Conservation (phyloP, 2,888 invertebrate genomes). For the Neoitamus cyanurus region DNA sequence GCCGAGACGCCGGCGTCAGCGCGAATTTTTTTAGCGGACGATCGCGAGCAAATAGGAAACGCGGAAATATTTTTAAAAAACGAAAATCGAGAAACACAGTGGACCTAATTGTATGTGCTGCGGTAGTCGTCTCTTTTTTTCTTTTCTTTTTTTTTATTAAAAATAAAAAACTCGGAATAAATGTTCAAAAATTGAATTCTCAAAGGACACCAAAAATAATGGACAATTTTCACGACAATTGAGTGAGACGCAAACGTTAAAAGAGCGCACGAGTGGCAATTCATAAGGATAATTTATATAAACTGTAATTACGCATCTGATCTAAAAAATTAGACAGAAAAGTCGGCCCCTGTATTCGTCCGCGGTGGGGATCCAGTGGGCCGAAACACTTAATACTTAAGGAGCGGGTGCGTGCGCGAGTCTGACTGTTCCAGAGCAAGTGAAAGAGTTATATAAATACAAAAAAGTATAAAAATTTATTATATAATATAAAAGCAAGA, state of each 20-base stretch:
- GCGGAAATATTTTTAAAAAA: background rate
- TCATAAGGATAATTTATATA: slow-evolving; percentile 23
- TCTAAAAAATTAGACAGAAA: slow-evolving; percentile 18
- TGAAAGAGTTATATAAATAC: slow-evolving; percentile 39
- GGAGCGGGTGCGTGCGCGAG: slow-evolving; percentile 8
- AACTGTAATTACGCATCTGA: slow-evolving; percentile 32
- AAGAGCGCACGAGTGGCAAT: slow-evolving; percentile 40
- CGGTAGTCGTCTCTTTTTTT: background rate
- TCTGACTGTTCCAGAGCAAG: slow-evolving; percentile 21
- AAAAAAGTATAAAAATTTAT: slow-evolving; percentile 38
- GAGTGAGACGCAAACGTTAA: slow-evolving; percentile 39
- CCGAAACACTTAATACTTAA: slow-evolving; percentile 20
- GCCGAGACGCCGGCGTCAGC: background rate
- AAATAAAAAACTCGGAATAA: slow-evolving; percentile 1
- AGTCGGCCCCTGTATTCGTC: background rate
- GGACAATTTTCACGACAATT: slow-evolving; percentile 31
- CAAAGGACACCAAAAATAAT: slow-evolving; percentile 28
- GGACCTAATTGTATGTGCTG: slow-evolving; percentile 15
- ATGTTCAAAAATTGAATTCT: slow-evolving; percentile 9
- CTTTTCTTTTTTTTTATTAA: background rate
- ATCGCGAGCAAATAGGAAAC: background rate
- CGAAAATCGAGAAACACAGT: background rate
- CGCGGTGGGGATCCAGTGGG: background rate
- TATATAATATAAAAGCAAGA: slow-evolving; percentile 47
- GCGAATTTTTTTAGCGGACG: slow-evolving; percentile 6